Evolutionary conservation across 2,888 invertebrate genomes (phyloP).

Genomic region (Venustoraphidia nigricollis): DNA sequence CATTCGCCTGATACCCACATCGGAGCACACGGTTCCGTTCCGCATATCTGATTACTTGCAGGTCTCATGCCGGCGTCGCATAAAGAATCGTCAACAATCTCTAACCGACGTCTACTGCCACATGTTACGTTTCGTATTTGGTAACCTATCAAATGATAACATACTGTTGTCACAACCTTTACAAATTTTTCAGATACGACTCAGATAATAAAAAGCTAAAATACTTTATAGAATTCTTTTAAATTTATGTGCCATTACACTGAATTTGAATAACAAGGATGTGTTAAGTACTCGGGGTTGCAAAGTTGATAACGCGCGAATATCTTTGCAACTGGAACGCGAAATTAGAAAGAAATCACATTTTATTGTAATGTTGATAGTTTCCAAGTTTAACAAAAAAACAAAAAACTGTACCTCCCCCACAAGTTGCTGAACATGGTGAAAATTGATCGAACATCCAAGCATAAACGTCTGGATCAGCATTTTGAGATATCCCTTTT

Average conservation of each 20-base stretch:
- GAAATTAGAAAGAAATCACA: too few relatives aligned
- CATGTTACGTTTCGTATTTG: constrained; percentile 70
- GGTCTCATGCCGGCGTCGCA: constrained; percentile 71
- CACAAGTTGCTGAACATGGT: constrained; percentile 74
- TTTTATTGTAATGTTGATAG: too few relatives aligned
- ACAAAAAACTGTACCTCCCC: constrained; percentile 52
- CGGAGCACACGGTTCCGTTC: constrained; percentile 59
- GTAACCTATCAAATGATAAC: constrained; percentile 33
- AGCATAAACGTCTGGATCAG: constrained; percentile 57
- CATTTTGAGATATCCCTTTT: constrained; percentile 43
- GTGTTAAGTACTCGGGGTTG: too few relatives aligned
- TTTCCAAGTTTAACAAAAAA: too few relatives aligned
- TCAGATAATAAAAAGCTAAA: background rate
- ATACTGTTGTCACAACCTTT: background rate
- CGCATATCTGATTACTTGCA: constrained; percentile 52
- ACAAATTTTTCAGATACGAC: constrained; percentile 3
- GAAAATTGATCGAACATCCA: constrained; percentile 72
- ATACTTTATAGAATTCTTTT: background rate
- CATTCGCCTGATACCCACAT: constrained; percentile 67
- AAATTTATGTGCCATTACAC: too few relatives aligned
- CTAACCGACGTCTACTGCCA: constrained; percentile 54
- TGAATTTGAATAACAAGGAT: too few relatives aligned
- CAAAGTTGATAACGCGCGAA: too few relatives aligned
- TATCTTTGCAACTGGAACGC: too few relatives aligned
- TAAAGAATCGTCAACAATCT: constrained; percentile 54